Conservation (phyloP, 2,888 invertebrate species). For the Brachypalpus laphriformis region DNA sequence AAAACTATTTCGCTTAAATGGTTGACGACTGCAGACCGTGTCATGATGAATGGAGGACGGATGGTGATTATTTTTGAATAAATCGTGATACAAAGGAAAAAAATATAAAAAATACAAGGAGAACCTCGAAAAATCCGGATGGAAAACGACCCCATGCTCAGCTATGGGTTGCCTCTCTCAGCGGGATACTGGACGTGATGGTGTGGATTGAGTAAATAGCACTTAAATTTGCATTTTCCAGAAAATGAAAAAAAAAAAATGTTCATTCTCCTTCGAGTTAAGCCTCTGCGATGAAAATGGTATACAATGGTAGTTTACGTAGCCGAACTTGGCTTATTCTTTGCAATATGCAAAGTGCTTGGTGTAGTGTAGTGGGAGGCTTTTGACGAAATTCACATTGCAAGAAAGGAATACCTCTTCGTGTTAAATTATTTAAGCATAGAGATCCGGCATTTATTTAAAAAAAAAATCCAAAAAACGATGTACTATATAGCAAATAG, state of each 20-base stretch:
- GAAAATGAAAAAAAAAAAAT: not conserved
- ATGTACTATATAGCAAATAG: too few species aligned
- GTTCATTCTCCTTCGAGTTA: not conserved
- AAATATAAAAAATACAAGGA: not conserved
- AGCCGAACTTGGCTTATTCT: constrained; percentile 44
- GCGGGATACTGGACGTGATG: constrained; percentile 50
- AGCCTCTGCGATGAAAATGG: constrained; percentile 23
- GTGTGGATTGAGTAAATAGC: constrained; percentile 62
- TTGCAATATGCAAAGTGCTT: constrained; percentile 43
- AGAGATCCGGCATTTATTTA: not conserved
- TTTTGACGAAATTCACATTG: not conserved
- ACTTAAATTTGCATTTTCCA: constrained; percentile 64
- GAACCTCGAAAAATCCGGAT: constrained; percentile 10
- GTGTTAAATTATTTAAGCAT: constrained; percentile 1
- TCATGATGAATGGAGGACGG: constrained; percentile 69
- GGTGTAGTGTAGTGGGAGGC: not conserved
- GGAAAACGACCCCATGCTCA: constrained; percentile 20
- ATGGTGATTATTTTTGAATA: constrained; percentile 72
- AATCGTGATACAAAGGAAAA: constrained; percentile 48
- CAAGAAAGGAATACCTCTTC: not conserved
- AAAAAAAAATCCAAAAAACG: too few species aligned
- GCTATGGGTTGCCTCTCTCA: constrained; percentile 33
- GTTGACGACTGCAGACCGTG: constrained; percentile 70
- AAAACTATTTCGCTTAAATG: constrained; percentile 63
- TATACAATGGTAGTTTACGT: constrained; percentile 32